phyloP scores from a whole-genome alignment of 2,797 vertebrate genomes.

The Balearica regulorum region DNA sequence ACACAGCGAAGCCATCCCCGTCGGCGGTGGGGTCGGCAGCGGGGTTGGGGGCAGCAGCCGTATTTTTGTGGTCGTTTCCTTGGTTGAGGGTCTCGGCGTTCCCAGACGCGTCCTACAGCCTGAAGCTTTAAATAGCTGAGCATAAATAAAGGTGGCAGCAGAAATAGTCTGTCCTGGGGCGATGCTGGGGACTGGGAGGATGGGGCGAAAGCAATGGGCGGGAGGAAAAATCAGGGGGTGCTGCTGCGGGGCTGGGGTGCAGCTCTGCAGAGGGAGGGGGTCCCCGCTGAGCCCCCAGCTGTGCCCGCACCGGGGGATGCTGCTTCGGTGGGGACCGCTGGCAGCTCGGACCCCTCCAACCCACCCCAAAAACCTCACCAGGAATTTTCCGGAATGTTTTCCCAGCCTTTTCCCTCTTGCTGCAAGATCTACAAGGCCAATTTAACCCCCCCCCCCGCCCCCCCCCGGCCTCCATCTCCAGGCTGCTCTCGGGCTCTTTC shows the following conservation, averaged over 20 bases:
- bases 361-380: no score
- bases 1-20: fast-evolving
- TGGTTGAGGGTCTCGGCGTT: not conserved
- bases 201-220: not conserved
- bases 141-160: not conserved
- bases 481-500: not conserved
- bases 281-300: fast-evolving
- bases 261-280: not conserved
- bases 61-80: not conserved
- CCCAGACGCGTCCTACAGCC: not conserved
- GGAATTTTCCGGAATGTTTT: not conserved
- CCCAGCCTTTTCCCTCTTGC: not conserved
- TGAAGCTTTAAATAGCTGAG: not conserved
- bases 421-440: not conserved
- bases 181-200: not conserved
- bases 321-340: fast-evolving
- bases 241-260: not conserved
- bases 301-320: fast-evolving
- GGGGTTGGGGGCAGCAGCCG: fast-evolving
- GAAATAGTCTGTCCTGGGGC: not conserved
- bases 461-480: not conserved
- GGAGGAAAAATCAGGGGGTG: fast-evolving
- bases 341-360: not conserved
- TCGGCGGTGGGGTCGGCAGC: fast-evolving
- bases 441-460: not conserved